These are phyloP conservation scores for Percopsis omiscomaycus DNA, from an alignment of 2,797 vertebrate species.

Conservation along the genomic window DNA sequence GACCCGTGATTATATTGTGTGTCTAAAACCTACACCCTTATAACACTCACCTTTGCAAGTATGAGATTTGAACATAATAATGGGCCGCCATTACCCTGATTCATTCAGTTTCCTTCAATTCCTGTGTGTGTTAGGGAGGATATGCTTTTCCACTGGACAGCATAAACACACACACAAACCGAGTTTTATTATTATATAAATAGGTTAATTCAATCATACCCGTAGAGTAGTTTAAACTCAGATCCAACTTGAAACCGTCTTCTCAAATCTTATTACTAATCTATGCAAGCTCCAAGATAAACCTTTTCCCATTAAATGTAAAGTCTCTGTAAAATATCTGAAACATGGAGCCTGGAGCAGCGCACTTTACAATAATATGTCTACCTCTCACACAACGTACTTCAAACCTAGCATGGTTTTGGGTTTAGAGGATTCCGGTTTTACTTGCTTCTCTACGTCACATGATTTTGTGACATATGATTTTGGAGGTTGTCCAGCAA, in stretches of 20 bases:
- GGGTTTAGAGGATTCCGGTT: conserved; percentile 66
- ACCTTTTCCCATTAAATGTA: too few species aligned
- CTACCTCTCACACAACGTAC: conserved; percentile 55
- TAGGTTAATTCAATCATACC: too few species aligned
- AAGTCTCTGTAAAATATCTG: conserved; percentile 32
- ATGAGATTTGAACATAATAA: conserved; percentile 31
- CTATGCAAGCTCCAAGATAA: too few species aligned
- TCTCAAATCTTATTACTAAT: too few species aligned
- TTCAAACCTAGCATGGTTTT: conserved; percentile 46
- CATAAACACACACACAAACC: conserved; percentile 7
- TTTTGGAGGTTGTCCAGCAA: conserved; percentile 44
- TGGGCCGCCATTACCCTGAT: conserved; percentile 30
- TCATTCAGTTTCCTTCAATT: conserved; percentile 53
- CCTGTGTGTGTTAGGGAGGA: conserved; percentile 4
- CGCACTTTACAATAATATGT: conserved; percentile 31
- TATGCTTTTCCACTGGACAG: too few species aligned
- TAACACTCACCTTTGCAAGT: conserved; percentile 24
- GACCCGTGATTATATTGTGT: conserved; percentile 45
- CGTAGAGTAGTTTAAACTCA: too few species aligned
- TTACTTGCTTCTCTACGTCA: conserved; percentile 63
- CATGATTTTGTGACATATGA: conserved; percentile 8
- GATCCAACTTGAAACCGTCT: too few species aligned
- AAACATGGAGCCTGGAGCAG: conserved; percentile 29
- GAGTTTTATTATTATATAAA: background rate
- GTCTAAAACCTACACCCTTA: conserved; percentile 13